These are phyloP conservation scores for Chloroceryle inda DNA, from an alignment of 2,797 vertebrate genomes.

Conservation along the genomic window DNA sequence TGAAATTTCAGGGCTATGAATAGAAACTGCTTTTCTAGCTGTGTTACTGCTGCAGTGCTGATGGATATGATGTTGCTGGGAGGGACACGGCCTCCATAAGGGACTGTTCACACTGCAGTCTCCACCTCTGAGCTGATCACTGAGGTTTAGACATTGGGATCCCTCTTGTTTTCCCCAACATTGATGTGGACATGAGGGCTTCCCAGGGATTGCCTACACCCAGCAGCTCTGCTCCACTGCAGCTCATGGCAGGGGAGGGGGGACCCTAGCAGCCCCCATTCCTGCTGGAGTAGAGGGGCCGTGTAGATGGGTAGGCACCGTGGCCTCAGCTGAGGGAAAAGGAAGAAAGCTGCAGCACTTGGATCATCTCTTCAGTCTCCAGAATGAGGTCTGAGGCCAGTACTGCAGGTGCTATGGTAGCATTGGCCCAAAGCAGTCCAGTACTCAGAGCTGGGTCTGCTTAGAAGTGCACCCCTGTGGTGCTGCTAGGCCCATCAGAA, in stretches of 20 bases:
- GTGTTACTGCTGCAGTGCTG: fast-evolving
- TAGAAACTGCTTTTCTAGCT: background rate
- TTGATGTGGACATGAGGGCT: background rate
- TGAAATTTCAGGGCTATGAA: background rate
- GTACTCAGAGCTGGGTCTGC: fast-evolving
- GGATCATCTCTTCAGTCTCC: background rate
- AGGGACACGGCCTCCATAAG: background rate
- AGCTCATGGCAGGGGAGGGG: background rate
- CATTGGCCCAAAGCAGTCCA: background rate
- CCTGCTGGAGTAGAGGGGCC: background rate
- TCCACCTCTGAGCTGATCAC: fast-evolving
- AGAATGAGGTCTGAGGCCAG: background rate
- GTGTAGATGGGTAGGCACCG: no score
- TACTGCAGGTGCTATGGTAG: background rate
- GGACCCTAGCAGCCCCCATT: background rate
- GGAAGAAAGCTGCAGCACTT: background rate
- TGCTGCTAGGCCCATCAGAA: background rate
- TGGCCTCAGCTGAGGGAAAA: fast-evolving
- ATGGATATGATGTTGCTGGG: background rate
- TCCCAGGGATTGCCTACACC: fast-evolving
- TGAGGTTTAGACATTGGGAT: background rate
- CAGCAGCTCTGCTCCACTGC: background rate
- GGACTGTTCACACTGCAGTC: background rate
- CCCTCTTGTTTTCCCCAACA: fast-evolving
- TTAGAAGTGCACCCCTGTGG: background rate